A percentile compares a stretch with the other conserved stretches of the same genome.
phyloP scores from a whole-genome alignment of 2,888 invertebrate genomes.

The Limnephilus lunatus region DNA sequence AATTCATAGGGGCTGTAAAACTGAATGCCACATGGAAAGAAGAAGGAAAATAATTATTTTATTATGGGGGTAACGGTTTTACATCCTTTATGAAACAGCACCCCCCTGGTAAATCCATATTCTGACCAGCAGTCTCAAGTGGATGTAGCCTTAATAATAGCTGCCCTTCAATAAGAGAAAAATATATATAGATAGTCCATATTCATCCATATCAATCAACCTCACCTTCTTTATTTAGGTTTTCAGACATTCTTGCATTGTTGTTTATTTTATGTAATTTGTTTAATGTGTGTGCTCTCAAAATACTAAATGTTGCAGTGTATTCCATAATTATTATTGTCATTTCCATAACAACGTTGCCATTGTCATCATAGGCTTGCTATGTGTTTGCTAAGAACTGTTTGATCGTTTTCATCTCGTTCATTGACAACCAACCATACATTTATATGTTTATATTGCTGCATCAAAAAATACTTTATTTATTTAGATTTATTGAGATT shows the following conservation, averaged over 20 bases:
- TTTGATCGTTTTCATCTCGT: conserved; percentile 28
- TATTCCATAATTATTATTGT: not conserved
- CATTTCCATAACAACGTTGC: conserved; percentile 5
- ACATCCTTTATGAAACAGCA: not conserved
- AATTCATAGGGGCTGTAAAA: not conserved
- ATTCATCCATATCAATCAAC: not conserved
- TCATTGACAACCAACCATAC: conserved; percentile 17
- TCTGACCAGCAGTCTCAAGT: not conserved
- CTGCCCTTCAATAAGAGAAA: not conserved
- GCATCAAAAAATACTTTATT: conserved; percentile 45
- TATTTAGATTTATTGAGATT: conserved; percentile 9
- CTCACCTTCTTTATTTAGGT: not conserved
- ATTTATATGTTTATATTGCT: conserved; percentile 12
- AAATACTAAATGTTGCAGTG: not conserved
- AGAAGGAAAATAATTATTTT: too few relatives aligned
- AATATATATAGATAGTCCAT: not conserved
- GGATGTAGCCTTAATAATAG: not conserved
- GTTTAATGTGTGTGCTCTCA: not conserved
- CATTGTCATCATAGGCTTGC: conserved; percentile 61
- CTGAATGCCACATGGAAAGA: not conserved
- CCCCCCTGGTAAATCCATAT: not conserved
- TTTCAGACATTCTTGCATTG: not conserved
- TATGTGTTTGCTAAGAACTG: conserved; percentile 43
- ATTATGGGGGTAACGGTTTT: not conserved
- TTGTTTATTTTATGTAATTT: not conserved